Base-by-base conservation (phyloP, 2,113 vertebrate genomes). In the Candoia aspera region DNA sequence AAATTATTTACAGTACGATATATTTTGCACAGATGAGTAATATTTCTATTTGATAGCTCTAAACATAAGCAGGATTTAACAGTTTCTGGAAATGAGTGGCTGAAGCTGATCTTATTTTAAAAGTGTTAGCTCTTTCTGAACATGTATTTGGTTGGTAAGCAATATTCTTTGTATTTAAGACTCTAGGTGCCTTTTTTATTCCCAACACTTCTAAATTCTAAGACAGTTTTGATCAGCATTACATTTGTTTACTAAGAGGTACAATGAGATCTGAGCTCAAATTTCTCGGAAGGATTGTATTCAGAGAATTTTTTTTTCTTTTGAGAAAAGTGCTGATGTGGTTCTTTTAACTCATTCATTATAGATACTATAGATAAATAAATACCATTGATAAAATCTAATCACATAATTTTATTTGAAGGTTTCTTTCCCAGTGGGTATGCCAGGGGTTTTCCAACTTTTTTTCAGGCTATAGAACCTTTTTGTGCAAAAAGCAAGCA, bases 1-100 rank as follows among this genome's bases (percentile, higher is more conserved):
- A 96, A 96, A 97, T 95, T 88, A 83, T 64, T 94, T 95, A 94
- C 8, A 94, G 91, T 11, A 93, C 90, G 92, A 93, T 92, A 79
- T 95, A 93, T 92, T 97, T 96, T 94, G 93, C 23, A 94, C 0
- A 94, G 29, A 93, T 94, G n/a, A 96, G 95, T 95, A 97, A 87
- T 90, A 94, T 92, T 49, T 94, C 55, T 92, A 91, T 95, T 88
- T 95, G 15, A 90, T 58, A 92, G 62, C 19, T 95, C 64, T 86
- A 95, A 95, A 93, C 93, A 85, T 21, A 92, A 54, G 64, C 93
- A 57, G 42, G 84, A 94, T 93, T 94, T 90, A 92, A 58, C 87
- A 91, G 2, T 49, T 93, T 96, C 94, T 95, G 0, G 0, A 58
- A 94, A 89, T 68, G 89, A 86, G 58, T 10, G 92, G 24, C 84